Evolutionary conservation across 2,888 invertebrate genomes (phyloP), one percentile per base, ranked within the genome.

Genomic region (Melikaiella ostensackeni): DNA sequence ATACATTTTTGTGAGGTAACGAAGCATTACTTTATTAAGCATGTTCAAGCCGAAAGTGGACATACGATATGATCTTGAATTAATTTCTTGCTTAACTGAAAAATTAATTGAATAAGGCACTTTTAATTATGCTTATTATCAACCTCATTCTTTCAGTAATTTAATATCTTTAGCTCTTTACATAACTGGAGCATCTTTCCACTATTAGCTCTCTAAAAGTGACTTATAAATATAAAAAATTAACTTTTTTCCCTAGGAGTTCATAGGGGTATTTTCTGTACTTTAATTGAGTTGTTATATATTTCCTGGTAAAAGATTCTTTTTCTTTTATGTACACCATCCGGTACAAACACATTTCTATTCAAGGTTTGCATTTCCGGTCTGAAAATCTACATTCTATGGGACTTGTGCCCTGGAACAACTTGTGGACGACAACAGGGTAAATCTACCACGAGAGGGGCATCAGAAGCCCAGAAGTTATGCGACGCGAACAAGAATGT

Each of bases 401-500:
- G 50, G 46, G 50, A 70, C 46, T 70, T 70, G 42, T 24, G n/a
- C 30, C 66, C 66, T 33, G 50, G 27, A n/a, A 27, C n/a, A 16
- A 19, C 9, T 30, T 33, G 50, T 21, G 33, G 30, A 30, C n/a
- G 30, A 33, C 50, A 30, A 46, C 27, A 46, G 46, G 42, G 66
- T 66, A 66, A 66, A 46, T 66, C 66, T 66, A 46, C 66, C 46
- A 46, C 27, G 50, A 50, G 77, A 76, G 77, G 79, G 76, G 82
- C 81, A 82, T 81, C 82, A 84, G 82, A 83, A 86, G 82, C 81
- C 82, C 79, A 84, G 81, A 85, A 89, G 88, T 90, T 90, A 90
- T 88, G 87, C 86, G 88, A 87, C 87, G 85, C 86, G 87, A 85
- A 84, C 89, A 89, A 89, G 89, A 90, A 90, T 88, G 88, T 88